These are phyloP conservation scores for Porites australiensis DNA, from an alignment of 64 coral and sea anemone genomes.

Conservation along the genomic window DNA sequence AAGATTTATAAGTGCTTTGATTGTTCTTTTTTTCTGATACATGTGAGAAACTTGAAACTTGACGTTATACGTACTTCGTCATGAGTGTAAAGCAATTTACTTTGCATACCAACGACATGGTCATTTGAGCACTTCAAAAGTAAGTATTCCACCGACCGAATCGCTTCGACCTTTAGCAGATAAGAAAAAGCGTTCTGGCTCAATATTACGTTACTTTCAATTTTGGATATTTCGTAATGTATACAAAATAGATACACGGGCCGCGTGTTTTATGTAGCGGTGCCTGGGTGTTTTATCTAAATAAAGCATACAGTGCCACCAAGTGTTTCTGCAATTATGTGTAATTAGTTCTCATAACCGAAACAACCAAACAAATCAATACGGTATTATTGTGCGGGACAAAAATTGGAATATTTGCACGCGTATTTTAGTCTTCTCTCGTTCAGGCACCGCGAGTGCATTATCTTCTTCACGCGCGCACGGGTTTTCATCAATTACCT, in stretches of 20 bases:
- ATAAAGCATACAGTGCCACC: constrained; percentile 2
- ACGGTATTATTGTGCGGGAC: neutral
- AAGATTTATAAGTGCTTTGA: neutral
- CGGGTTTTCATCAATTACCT: neutral
- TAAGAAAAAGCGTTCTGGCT: neutral
- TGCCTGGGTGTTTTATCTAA: constrained; percentile 3
- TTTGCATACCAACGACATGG: neutral
- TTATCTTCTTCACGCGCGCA: neutral
- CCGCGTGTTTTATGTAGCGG: neutral
- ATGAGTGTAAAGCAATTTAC: neutral
- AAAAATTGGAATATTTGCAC: constrained; percentile 1
- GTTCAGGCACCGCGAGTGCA: neutral
- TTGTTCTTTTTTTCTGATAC: too few species aligned
- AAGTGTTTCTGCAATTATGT: constrained; percentile 31
- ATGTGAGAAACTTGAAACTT: too few species aligned
- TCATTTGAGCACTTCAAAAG: constrained; percentile 3
- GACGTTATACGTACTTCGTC: too few species aligned
- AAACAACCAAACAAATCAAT: constrained; percentile 7
- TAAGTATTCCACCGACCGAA: neutral
- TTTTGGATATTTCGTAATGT: neutral
- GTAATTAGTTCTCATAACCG: constrained; percentile 28
- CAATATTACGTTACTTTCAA: constrained; percentile 9
- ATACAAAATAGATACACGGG: constrained; percentile 8
- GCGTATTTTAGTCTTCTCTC: neutral
- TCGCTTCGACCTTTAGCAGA: neutral